Evolutionary conservation across 2,888 invertebrate species (phyloP).

Genomic region (Drosophila diplacantha): DNA sequence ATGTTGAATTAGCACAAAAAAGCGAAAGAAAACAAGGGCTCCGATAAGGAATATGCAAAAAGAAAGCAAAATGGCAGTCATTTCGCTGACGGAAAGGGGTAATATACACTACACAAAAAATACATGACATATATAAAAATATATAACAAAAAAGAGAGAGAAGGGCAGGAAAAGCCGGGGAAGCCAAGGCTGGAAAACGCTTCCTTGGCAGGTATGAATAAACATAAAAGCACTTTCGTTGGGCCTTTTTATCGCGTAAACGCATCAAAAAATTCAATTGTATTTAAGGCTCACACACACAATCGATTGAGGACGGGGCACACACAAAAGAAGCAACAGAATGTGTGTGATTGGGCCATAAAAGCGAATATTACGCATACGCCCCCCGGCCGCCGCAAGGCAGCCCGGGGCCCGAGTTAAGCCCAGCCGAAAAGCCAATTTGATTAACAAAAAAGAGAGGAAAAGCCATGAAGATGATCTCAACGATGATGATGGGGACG

Average conservation of each 20-base stretch:
- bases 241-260: constrained; percentile 58
- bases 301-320: constrained; percentile 44
- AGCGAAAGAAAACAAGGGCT: background rate
- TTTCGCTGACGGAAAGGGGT: constrained; percentile 20
- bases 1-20: constrained; percentile 32
- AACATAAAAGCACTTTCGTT: constrained; percentile 61
- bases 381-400: constrained; percentile 33
- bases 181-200: constrained; percentile 7
- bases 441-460: constrained; percentile 49
- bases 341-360: constrained; percentile 43
- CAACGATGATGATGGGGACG: constrained; percentile 4
- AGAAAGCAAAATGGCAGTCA: constrained; percentile 16
- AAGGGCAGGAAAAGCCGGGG: background rate
- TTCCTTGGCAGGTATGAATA: constrained; percentile 59
- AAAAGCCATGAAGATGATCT: constrained; percentile 4
- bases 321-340: constrained; percentile 48
- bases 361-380: constrained; percentile 57
- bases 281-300: constrained; percentile 43
- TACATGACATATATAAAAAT: background rate
- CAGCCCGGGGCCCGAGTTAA: constrained; percentile 14
- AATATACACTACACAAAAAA: constrained; percentile 18
- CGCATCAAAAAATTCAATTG: constrained; percentile 67
- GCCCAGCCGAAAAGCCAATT: constrained; percentile 43
- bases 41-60: constrained; percentile 29
- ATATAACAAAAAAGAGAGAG: constrained; percentile 13